Percentiles rank a stretch among this genome's conserved stretches.
Conservation (phyloP, 2,888 invertebrate species). For the Mechanitis messenoides region DNA sequence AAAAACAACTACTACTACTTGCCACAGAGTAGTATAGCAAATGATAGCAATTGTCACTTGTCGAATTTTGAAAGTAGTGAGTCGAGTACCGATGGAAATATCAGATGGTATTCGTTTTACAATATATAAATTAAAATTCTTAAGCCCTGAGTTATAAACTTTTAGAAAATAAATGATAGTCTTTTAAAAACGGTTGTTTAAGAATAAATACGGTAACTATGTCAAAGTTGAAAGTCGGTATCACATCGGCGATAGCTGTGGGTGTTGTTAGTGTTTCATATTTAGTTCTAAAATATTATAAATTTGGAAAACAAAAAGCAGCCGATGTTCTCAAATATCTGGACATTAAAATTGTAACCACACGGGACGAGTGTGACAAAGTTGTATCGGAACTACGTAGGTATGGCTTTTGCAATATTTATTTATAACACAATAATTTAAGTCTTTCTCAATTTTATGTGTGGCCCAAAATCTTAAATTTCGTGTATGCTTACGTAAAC, state of each 20-base stretch:
- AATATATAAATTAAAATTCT: background rate
- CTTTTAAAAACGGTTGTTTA: too few species aligned
- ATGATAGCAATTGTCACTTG: too few species aligned
- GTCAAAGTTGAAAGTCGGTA: conserved; percentile 37
- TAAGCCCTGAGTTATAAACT: too few species aligned
- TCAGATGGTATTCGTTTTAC: background rate
- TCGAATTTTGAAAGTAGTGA: too few species aligned
- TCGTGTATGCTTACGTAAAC: too few species aligned
- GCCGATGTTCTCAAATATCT: conserved; percentile 48
- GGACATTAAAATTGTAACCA: conserved; percentile 44
- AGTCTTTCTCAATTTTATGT: too few species aligned
- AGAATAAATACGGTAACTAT: background rate
- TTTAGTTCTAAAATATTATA: conserved; percentile 35
- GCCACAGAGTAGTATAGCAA: too few species aligned
- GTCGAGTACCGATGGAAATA: too few species aligned
- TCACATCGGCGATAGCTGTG: conserved; percentile 40
- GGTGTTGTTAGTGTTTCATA: conserved; percentile 44
- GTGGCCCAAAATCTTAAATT: too few species aligned
- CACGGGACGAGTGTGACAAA: conserved; percentile 43
- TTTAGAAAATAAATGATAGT: too few species aligned
- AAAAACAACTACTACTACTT: too few species aligned
- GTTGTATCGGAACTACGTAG: conserved; percentile 48
- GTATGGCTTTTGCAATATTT: conserved; percentile 32
- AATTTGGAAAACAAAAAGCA: conserved; percentile 35
- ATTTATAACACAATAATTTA: too few species aligned